Conservation (phyloP, 2,797 vertebrate species). For the Lepidocolaptes lacrymiger region DNA sequence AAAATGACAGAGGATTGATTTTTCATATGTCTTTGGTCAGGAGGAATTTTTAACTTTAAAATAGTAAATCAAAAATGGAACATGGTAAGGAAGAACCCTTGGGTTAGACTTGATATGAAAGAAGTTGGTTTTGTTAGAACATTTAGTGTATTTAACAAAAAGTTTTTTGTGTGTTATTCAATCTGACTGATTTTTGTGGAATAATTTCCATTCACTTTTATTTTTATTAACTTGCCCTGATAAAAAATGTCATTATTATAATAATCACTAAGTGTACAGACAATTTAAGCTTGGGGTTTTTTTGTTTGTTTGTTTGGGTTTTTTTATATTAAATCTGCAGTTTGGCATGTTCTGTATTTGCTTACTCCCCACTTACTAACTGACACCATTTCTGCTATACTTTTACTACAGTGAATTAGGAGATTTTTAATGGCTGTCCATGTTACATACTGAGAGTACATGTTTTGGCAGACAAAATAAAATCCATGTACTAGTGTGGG, state of each 20-base stretch:
- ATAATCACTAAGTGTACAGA: background rate
- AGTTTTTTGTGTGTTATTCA: background rate
- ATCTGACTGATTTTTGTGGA: background rate
- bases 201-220: background rate
- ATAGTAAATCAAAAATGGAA: conserved; percentile 31
- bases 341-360: background rate
- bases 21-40: conserved; percentile 57
- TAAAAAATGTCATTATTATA: background rate
- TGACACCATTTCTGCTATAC: background rate
- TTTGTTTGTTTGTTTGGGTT: background rate
- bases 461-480: background rate
- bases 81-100: background rate
- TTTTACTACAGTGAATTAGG: background rate
- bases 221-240: background rate
- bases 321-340: background rate
- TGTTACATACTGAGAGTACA: background rate
- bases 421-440: background rate
- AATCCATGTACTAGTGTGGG: background rate
- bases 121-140: background rate
- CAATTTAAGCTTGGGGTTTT: background rate
- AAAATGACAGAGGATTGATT: conserved; percentile 72
- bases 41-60: conserved; percentile 39
- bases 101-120: background rate
- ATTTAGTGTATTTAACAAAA: background rate
- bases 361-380: background rate